A percentile compares a stretch with the other conserved stretches of the same genome.
Conservation (phyloP, 2,888 invertebrate species). For the Onchidella celtica region DNA sequence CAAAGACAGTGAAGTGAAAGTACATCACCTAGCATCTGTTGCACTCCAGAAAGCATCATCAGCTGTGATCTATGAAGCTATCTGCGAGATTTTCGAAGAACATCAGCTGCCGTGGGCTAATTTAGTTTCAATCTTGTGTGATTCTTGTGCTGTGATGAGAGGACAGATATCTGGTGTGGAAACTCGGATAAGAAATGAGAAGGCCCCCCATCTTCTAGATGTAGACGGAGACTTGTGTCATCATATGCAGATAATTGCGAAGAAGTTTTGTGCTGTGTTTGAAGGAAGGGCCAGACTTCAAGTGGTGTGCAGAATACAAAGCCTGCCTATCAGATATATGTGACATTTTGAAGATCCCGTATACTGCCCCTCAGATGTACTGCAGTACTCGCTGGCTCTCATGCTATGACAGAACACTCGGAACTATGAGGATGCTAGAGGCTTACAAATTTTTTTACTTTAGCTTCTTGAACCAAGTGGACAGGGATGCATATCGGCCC, state of each 20-base stretch:
- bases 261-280: slow-evolving; percentile 59
- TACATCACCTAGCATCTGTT: slow-evolving; percentile 53
- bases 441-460: slow-evolving; percentile 10
- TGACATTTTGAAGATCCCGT: slow-evolving; percentile 49
- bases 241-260: slow-evolving; percentile 62
- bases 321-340: slow-evolving; percentile 36
- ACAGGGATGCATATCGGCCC: neutral
- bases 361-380: slow-evolving; percentile 55
- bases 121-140: slow-evolving; percentile 59
- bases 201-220: slow-evolving; percentile 60
- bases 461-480: neutral
- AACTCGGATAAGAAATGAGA: slow-evolving; percentile 48
- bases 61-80: slow-evolving; percentile 36
- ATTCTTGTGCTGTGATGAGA: slow-evolving; percentile 62
- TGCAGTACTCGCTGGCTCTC: slow-evolving; percentile 59
- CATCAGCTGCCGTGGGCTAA: slow-evolving; percentile 58
- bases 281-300: slow-evolving; percentile 54
- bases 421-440: neutral
- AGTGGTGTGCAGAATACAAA: slow-evolving; percentile 58
- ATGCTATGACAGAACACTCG: slow-evolving; percentile 36
- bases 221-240: slow-evolving; percentile 64
- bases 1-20: slow-evolving; percentile 41
- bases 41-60: slow-evolving; percentile 47
- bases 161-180: slow-evolving; percentile 60
- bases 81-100: slow-evolving; percentile 48